Conservation (phyloP, 2,797 vertebrate species). For the Leptoclinus maculatus region DNA sequence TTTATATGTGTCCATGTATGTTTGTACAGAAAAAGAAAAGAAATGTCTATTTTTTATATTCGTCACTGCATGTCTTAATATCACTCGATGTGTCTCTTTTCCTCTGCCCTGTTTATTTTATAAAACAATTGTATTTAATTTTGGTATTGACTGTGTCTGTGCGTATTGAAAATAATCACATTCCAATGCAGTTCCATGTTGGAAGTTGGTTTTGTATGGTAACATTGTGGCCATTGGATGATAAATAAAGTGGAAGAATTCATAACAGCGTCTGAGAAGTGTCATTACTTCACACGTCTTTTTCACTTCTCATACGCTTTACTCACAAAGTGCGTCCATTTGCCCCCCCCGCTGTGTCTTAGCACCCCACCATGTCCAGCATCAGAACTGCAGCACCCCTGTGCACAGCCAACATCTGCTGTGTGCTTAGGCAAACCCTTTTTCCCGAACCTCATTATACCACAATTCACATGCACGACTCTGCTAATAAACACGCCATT, state of each 20-base stretch:
- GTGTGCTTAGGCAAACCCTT: slow-evolving; percentile 6
- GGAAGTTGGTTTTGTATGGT: slow-evolving; percentile 77
- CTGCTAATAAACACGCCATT: slow-evolving; percentile 55
- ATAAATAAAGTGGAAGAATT: slow-evolving; percentile 77
- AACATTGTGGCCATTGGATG: slow-evolving; percentile 75
- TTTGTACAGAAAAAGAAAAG: slow-evolving; percentile 88
- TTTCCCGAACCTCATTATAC: slow-evolving; percentile 29
- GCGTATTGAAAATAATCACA: slow-evolving; percentile 65
- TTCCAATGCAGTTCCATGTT: slow-evolving; percentile 76
- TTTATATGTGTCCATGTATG: slow-evolving; percentile 84
- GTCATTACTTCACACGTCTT: not conserved
- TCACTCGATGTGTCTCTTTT: slow-evolving; percentile 63
- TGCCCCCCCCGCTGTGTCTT: slow-evolving; percentile 67
- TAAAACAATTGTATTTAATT: slow-evolving; percentile 80
- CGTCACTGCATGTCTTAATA: slow-evolving; percentile 88
- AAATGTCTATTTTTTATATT: slow-evolving; percentile 98
- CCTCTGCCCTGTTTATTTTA: slow-evolving; percentile 68
- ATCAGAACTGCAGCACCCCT: slow-evolving; percentile 58
- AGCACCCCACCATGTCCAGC: slow-evolving; percentile 69
- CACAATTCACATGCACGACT: slow-evolving; percentile 41
- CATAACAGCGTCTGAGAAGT: slow-evolving; percentile 31
- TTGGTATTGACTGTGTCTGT: slow-evolving; percentile 70
- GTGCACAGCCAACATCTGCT: slow-evolving; percentile 11
- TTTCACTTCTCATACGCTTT: not conserved
- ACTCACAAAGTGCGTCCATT: not conserved